Base-by-base conservation (phyloP, 2,888 invertebrate genomes). In the Polymixis lichenea region DNA sequence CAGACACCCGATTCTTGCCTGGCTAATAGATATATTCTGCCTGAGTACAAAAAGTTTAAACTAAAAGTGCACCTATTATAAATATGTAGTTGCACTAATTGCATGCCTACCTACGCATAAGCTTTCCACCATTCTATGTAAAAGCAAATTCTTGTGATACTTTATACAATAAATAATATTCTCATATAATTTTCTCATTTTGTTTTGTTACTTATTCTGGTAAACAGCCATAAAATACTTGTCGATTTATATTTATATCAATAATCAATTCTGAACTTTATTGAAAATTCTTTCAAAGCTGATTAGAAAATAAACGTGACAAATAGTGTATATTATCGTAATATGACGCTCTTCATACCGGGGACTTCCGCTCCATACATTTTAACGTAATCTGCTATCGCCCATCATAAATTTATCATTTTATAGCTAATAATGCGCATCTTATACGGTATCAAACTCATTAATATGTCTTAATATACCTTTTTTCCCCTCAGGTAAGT, bases 401-500 rank as follows among this genome's bases (percentile, higher is more conserved):
- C 71, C 79, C 66, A 84, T 77, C 85, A 85, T 91, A 90, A 91
- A 86, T 82, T 79, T 82, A 80, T 82, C 71, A 74, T 85, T 90
- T 91, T 89, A 91, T 88, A 80, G 86, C 83, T 85, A 80, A 82
- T 89, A 87, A 88, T 77, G 75, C 76, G 75, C 85, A 65, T 87
- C 78, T 86, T 84, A 77, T 86, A 90, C 88, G 86, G 89, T 90
- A 87, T 81, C 75, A 72, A 58, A 80, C 76, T 87, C 86, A 90
- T 92, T 89, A 88, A 78, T 82, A 71, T 75, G 65, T 77, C 80
- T 84, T 82, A 87, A 86, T 82, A 72, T 85, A 69, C 83, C 80
- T 86, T 90, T 90, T 90, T 88, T 89, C 72, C 87, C 93, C 93
- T 87, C 94, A 93, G 93, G 93, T 93, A 93, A 92, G 93, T 89